Evolutionary conservation across 2,888 invertebrate species (phyloP), one percentile per base, ranked within the genome.

Genomic region (Hofmannophila pseudospretella): DNA sequence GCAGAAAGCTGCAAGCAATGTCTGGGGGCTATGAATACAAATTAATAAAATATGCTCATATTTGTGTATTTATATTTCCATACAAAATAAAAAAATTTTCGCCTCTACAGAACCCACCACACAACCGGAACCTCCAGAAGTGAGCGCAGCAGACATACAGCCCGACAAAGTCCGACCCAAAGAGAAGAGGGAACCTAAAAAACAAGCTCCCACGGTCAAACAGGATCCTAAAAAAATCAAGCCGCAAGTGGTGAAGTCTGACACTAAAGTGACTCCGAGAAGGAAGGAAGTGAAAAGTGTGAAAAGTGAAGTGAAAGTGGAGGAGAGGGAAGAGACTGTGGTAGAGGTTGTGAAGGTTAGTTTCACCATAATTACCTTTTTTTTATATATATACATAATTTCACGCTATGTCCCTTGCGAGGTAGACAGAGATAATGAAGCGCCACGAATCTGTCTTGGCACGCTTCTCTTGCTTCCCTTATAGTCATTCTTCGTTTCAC

Each of bases 61-160:
- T n/a, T n/a, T n/a, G n/a, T n/a, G n/a, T n/a, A n/a, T n/a, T n/a
- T n/a, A n/a, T n/a, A n/a, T n/a, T n/a, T n/a, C n/a, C n/a, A n/a
- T n/a, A n/a, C n/a, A n/a, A n/a, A n/a, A n/a, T n/a, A n/a, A n/a
- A n/a, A n/a, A n/a, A n/a, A n/a, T n/a, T n/a, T n/a, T n/a, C n/a
- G n/a, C n/a, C n/a, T n/a, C n/a, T 20, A 2, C 51, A 77, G 76
- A 70, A 45, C 42, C 53, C 3, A 44, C 58, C 14, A 60, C 70
- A 0, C 64, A 67, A 0, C 55, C 58, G 20, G 80, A 79, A 1
- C 68, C 79, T 0, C 78, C 80, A 0, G 82, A 80, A 45, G 82
- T 79, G 1, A 73, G 72, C 33, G 80, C 80, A 5, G 74, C 79
- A 0, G 79, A 77, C 16, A 38, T 71, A 0, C 58, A 54, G 4